These are phyloP conservation scores for Meloe dianella DNA, from an alignment of 2,888 invertebrate genomes.

Conservation along the genomic window DNA sequence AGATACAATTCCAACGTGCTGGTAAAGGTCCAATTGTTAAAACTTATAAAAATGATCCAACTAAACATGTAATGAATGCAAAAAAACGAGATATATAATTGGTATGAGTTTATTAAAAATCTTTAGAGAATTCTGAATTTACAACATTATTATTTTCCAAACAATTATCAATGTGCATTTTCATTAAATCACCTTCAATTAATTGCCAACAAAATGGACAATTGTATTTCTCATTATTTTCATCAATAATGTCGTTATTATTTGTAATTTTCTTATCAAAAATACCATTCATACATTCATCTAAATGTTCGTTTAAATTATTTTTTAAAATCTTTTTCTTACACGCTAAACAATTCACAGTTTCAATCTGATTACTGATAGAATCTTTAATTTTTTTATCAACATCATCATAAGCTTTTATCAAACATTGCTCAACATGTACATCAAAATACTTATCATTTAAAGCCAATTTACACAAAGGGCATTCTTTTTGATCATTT, in stretches of 20 bases:
- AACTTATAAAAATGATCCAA: constrained; percentile 87
- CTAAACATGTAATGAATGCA: constrained; percentile 65
- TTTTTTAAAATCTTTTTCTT: constrained; percentile 49
- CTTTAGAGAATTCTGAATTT: constrained; percentile 9
- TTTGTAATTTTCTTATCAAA: constrained; percentile 51
- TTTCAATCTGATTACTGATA: constrained; percentile 25
- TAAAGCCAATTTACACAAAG: constrained; percentile 60
- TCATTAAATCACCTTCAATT: constrained; percentile 64
- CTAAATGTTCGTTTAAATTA: constrained; percentile 57
- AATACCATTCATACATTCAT: constrained; percentile 55
- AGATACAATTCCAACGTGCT: constrained; percentile 79
- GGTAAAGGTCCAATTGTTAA: constrained; percentile 87
- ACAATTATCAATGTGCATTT: constrained; percentile 65
- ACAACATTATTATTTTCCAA: constrained; percentile 37
- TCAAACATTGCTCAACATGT: constrained; percentile 62
- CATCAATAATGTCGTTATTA: constrained; percentile 47
- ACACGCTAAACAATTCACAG: constrained; percentile 57
- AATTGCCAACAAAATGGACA: constrained; percentile 69
- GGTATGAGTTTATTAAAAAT: constrained; percentile 1
- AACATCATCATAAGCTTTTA: constrained; percentile 60
- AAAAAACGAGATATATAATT: constrained; percentile 58
- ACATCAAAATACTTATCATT: constrained; percentile 51
- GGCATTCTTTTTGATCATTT: constrained; percentile 55
- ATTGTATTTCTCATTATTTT: constrained; percentile 57
- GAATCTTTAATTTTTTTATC: constrained; percentile 47